Conservation (phyloP, 2,797 vertebrate species). For the Karalla daura region DNA sequence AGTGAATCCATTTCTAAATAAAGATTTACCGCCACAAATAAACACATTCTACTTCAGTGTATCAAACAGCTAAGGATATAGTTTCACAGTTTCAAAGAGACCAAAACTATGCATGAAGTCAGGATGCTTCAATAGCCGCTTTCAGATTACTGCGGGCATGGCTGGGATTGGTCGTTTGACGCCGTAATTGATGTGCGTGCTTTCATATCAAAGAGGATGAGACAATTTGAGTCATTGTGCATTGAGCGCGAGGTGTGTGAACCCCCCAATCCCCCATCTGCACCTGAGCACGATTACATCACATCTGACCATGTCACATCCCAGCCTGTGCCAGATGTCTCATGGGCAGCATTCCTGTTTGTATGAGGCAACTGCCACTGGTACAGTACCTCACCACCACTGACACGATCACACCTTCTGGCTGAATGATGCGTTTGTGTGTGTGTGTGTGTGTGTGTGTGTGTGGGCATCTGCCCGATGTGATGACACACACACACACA, state of each 20-base stretch:
- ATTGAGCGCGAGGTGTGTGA: not conserved
- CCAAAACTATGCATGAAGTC: too few species aligned
- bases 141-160: too few species aligned
- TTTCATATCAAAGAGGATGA: not conserved
- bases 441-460: conserved; percentile 18
- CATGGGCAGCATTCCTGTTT: conserved; percentile 62
- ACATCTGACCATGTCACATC: conserved; percentile 39
- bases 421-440: conserved; percentile 15
- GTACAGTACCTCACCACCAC: conserved; percentile 32
- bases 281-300: conserved; percentile 56
- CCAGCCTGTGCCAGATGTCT: conserved; percentile 51
- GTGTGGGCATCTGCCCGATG: conserved; percentile 29
- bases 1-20: too few species aligned
- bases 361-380: conserved; percentile 50
- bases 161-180: too few species aligned
- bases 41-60: too few species aligned
- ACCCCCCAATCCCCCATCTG: conserved; percentile 18
- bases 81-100: too few species aligned
- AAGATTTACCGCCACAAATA: too few species aligned
- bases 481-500: conserved; percentile 55
- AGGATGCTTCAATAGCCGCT: too few species aligned
- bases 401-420: conserved; percentile 56
- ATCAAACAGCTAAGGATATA: too few species aligned
- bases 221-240: conserved; percentile 1
- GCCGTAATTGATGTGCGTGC: not conserved